Conservation (phyloP, 2,888 invertebrate genomes). For the Parasteatoda lunata region DNA sequence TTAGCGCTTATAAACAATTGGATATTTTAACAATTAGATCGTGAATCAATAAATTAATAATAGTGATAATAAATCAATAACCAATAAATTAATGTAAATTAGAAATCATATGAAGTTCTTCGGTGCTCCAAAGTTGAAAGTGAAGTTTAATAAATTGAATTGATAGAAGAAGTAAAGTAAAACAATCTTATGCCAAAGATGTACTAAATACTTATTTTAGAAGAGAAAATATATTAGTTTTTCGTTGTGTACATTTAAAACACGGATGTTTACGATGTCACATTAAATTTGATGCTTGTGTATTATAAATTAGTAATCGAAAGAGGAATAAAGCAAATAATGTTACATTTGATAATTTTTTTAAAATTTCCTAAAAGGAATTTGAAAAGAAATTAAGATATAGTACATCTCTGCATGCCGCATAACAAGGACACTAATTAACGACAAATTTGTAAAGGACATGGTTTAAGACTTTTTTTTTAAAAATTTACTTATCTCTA, state of each 20-base stretch:
- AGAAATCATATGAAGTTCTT: not conserved
- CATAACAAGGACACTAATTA: not conserved
- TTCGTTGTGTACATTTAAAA: too few relatives aligned
- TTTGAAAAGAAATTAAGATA: not conserved
- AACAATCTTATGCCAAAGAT: not conserved
- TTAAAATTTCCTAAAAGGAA: too few relatives aligned
- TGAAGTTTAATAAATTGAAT: conserved; percentile 31
- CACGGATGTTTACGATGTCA: too few relatives aligned
- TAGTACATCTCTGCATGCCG: not conserved
- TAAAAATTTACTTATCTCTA: not conserved
- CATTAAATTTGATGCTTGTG: too few relatives aligned
- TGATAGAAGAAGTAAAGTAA: conserved; percentile 9
- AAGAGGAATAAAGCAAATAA: too few relatives aligned
- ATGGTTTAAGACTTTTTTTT: not conserved
- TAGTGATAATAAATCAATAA: too few relatives aligned
- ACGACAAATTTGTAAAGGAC: not conserved
- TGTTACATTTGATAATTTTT: too few relatives aligned
- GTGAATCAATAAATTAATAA: too few relatives aligned
- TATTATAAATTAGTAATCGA: too few relatives aligned
- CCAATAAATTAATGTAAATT: not conserved
- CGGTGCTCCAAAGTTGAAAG: conserved; percentile 33
- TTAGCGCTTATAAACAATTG: too few relatives aligned
- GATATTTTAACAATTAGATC: too few relatives aligned
- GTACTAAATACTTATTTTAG: not conserved
- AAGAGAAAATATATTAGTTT: too few relatives aligned